These are phyloP conservation scores for Aspidiotus destructor DNA, from an alignment of 2,888 invertebrate species.

Conservation along the genomic window DNA sequence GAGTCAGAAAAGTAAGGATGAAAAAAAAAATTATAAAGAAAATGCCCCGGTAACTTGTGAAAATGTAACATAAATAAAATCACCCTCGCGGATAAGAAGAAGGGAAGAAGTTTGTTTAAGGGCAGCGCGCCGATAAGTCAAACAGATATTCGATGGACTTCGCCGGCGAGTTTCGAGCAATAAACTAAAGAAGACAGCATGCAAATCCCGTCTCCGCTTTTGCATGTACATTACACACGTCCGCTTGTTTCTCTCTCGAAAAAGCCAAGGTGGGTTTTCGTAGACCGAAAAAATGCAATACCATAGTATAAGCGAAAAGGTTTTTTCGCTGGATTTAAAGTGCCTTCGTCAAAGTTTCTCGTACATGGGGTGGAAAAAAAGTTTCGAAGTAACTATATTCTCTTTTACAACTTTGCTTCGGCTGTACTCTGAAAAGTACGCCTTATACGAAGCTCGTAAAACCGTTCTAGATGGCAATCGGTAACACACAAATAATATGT, in stretches of 20 bases:
- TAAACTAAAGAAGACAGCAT: constrained; percentile 32
- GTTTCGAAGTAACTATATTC: too few relatives aligned
- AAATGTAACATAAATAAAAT: constrained; percentile 31
- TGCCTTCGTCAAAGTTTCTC: too few relatives aligned
- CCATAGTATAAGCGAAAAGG: too few relatives aligned
- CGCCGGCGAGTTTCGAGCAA: constrained; percentile 23
- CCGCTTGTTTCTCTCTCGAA: background rate
- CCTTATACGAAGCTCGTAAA: too few relatives aligned
- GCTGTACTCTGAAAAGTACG: too few relatives aligned
- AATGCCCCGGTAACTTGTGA: constrained; percentile 16
- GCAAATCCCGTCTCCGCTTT: constrained; percentile 14
- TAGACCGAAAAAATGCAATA: too few relatives aligned
- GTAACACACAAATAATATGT: too few relatives aligned
- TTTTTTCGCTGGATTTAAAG: too few relatives aligned
- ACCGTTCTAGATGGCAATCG: too few relatives aligned
- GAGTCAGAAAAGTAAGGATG: background rate
- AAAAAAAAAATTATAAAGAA: constrained; percentile 28
- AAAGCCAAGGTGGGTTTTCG: too few relatives aligned
- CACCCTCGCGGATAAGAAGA: constrained; percentile 22
- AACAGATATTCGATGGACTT: constrained; percentile 31
- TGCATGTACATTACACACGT: background rate
- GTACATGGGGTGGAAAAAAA: too few relatives aligned
- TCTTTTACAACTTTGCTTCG: too few relatives aligned
- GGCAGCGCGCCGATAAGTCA: constrained; percentile 28
- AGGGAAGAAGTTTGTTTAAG: constrained; percentile 15